Evolutionary conservation across 2,113 vertebrate species (phyloP).

Genomic region (Panthera tigris): DNA sequence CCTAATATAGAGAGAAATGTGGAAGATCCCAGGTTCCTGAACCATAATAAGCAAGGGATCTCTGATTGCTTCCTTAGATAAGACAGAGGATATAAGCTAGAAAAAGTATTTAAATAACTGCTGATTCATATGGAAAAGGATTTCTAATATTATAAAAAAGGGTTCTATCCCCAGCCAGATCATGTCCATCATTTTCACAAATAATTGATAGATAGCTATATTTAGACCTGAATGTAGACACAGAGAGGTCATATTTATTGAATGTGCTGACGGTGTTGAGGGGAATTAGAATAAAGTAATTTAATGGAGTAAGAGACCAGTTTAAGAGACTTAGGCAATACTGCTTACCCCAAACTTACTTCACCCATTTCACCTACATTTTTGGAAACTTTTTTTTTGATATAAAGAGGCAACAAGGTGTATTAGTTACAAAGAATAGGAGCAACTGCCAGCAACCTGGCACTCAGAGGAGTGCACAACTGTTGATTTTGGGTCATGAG

Average conservation of each 20-base stretch:
- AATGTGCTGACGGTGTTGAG: neutral
- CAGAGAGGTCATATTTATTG: neutral
- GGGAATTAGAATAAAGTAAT: neutral
- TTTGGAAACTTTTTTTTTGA: neutral
- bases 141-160: neutral
- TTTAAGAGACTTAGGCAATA: neutral
- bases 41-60: neutral
- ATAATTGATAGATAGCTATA: neutral
- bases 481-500: neutral
- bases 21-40: neutral
- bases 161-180: neutral
- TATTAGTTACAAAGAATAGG: neutral
- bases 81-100: neutral
- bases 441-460: neutral
- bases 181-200: neutral
- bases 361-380: neutral
- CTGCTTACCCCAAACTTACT: neutral
- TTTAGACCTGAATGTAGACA: neutral
- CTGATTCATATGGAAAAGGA: neutral
- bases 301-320: neutral
- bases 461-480: neutral
- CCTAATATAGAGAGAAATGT: conserved; percentile 51
- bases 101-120: neutral
- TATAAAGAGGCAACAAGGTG: neutral
- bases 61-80: neutral